Percentiles rank a stretch among this genome's conserved stretches.
Conservation (phyloP, 2,888 invertebrate genomes). For the Caenorhabditis doughertyi region DNA sequence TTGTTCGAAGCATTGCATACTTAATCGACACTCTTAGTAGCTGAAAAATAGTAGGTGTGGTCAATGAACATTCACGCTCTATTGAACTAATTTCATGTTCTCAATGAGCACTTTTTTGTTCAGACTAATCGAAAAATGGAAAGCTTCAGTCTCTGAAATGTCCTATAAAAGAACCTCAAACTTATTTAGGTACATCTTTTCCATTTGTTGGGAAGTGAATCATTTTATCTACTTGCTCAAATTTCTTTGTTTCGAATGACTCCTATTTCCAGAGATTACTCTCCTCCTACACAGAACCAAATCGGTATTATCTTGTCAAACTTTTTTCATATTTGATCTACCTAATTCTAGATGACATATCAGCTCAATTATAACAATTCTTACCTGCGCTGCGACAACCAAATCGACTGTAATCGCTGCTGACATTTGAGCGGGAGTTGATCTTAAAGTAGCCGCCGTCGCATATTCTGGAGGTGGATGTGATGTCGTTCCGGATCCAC, state of each 20-base stretch:
- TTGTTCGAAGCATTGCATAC: no score
- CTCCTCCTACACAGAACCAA: no score
- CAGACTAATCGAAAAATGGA: neutral
- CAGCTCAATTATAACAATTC: neutral
- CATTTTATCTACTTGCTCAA: no score
- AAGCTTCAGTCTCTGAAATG: neutral
- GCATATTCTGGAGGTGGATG: slow-evolving; percentile 72
- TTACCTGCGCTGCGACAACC: slow-evolving; percentile 73
- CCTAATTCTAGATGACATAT: no score
- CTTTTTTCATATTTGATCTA: no score
- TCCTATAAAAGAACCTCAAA: no score
- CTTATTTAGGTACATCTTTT: no score
- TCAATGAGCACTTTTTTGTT: slow-evolving; percentile 18
- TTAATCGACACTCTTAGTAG: no score
- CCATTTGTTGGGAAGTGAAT: no score
- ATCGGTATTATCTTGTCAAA: no score
- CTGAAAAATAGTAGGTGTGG: neutral
- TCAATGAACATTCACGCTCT: slow-evolving; percentile 43
- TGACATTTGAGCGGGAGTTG: slow-evolving; percentile 80
- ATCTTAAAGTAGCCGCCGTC: slow-evolving; percentile 76
- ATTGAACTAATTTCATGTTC: slow-evolving; percentile 35
- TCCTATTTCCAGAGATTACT: no score
- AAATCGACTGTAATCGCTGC: slow-evolving; percentile 73
- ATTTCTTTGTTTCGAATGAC: no score
- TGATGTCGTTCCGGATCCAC: slow-evolving; percentile 44